These are phyloP conservation scores for Panopea generosa DNA, from an alignment of 2,888 invertebrate genomes.

Conservation along the genomic window DNA sequence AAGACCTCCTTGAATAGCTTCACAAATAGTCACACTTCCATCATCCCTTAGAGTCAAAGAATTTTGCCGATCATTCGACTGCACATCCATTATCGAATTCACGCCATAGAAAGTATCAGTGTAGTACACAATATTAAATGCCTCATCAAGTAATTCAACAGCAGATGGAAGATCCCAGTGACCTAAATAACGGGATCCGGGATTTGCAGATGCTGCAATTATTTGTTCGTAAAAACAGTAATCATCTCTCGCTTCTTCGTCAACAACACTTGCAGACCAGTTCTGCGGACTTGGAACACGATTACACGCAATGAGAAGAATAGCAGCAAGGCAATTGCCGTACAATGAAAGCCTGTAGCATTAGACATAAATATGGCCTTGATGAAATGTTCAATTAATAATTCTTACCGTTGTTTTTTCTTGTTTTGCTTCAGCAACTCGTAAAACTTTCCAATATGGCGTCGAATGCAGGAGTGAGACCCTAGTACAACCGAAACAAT, in stretches of 20 bases:
- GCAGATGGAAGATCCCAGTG: neutral
- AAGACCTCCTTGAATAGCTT: neutral
- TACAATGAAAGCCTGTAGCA: slow-evolving; percentile 41
- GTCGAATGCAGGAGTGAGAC: no score
- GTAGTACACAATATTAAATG: no score
- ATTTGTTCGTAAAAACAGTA: no score
- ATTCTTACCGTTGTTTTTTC: slow-evolving; percentile 21
- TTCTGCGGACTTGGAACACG: neutral
- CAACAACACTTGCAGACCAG: no score
- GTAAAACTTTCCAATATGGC: no score
- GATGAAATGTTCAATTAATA: slow-evolving; percentile 31
- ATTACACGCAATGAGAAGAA: no score
- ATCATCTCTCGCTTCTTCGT: no score
- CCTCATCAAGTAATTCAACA: neutral
- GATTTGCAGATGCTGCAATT: no score
- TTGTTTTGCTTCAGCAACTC: neutral
- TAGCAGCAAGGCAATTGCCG: slow-evolving; percentile 37
- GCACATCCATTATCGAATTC: no score
- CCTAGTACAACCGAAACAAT: no score
- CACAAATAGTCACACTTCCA: neutral
- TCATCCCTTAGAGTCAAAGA: neutral
- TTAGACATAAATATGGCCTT: slow-evolving; percentile 21
- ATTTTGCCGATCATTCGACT: slow-evolving; percentile 5
- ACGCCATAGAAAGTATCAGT: no score
- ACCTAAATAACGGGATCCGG: no score